Base-by-base conservation (phyloP, 2,888 invertebrate species). In the Drosophila anomelani region DNA sequence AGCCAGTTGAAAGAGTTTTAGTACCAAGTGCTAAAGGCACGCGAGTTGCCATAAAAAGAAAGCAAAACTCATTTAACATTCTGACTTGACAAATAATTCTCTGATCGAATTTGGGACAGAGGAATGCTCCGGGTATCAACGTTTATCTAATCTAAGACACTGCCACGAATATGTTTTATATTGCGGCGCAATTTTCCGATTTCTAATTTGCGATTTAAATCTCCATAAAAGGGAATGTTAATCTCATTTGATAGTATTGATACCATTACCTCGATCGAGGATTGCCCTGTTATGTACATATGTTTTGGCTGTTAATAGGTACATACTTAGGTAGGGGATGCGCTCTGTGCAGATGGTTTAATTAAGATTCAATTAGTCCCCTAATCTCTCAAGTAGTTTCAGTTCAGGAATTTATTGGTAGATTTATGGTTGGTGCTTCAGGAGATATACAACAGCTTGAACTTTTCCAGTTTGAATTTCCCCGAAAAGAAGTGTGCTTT, bases 171-270 rank as follows among this genome's bases (percentile, higher is more conserved):
- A 41, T 58, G 44, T 29, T 59, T 20, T 53, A 41, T 32, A 36
- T 7, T 62, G 59, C 76, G 69, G 64, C 78, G 86, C 67, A 83
- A 44, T 77, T 58, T 38, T 34, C 9, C 36, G 47, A 29, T 46
- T 54, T 32, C 47, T 43, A 67, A 63, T 56, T 32, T 38, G 53
- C 49, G 20, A 58, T 36, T 46, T 43, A 47, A 58, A 58, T 64
- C 53, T 47, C 26, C 36, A 57, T 63, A 56, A 82, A 75, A 55
- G 59, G 55, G 62, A 68, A 57, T 82, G 64, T 9, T 61, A 64
- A 64, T 57, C 70, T 13, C 29, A 23, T 29, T 34, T 55, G n/a
- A 68, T 67, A 56, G 55, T 9, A 41, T 34, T 55, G n/a, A 68
- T 67, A 56, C 60, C 12, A 41, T 26, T 47, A 15, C 26, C 13